These are phyloP conservation scores for Heliconius hewitsoni DNA, from an alignment of 1,140 invertebrate species.

Conservation along the genomic window DNA sequence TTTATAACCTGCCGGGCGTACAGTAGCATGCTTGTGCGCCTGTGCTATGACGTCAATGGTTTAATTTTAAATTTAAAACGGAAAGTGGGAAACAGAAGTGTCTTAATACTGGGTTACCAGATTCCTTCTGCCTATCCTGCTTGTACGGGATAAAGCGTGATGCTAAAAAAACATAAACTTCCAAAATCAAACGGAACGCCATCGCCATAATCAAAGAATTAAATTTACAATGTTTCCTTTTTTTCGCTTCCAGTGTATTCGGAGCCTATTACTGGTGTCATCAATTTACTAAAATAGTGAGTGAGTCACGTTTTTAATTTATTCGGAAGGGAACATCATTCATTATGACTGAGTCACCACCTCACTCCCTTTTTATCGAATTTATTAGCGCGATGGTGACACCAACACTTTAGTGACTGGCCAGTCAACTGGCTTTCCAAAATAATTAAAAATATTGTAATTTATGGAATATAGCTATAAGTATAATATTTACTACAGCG, in stretches of 20 bases:
- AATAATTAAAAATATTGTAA: constrained; percentile 14
- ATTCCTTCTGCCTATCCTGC: no score
- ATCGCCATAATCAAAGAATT: no score
- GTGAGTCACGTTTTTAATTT: constrained; percentile 59
- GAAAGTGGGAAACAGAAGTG: no score
- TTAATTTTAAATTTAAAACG: no score
- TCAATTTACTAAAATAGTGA: constrained; percentile 54
- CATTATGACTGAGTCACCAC: constrained; percentile 29
- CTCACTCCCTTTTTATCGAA: constrained; percentile 25
- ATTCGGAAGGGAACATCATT: constrained; percentile 40
- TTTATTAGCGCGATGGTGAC: constrained; percentile 1
- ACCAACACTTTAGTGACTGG: background rate
- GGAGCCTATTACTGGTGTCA: constrained; percentile 32
- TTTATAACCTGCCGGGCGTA: no score
- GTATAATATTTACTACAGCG: background rate
- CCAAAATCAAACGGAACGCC: no score
- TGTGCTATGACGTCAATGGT: no score
- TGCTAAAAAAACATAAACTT: no score
- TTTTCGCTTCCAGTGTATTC: constrained; percentile 28
- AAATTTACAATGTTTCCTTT: background rate
- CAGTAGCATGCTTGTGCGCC: no score
- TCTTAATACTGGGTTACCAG: no score
- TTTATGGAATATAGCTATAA: background rate
- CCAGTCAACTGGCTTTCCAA: constrained; percentile 6
- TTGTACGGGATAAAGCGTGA: no score